Evolutionary conservation across 2,797 vertebrate genomes (phyloP).

Genomic region (Rhinogobio ventralis): DNA sequence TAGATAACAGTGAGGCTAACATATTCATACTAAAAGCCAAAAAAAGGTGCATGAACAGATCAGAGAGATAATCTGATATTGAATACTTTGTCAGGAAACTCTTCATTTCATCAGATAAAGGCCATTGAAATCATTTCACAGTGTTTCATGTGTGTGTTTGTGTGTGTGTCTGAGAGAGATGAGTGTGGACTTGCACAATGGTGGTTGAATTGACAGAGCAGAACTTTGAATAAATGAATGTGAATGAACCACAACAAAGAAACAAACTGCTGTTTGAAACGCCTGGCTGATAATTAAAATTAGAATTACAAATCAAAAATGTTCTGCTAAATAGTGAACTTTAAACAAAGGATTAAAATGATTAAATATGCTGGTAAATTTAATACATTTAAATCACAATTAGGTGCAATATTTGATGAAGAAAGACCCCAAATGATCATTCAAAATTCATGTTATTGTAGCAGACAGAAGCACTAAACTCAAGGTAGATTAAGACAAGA

Average conservation of each 20-base stretch:
- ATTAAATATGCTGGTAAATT: not conserved
- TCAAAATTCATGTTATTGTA: not conserved
- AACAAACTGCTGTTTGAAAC: not conserved
- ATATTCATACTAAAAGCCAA: too few relatives aligned
- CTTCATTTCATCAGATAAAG: slow-evolving; percentile 5
- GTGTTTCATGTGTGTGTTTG: not conserved
- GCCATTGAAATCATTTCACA: not conserved
- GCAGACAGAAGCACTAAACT: not conserved
- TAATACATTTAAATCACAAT: not conserved
- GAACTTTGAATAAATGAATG: slow-evolving; percentile 28
- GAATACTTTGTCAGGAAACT: not conserved
- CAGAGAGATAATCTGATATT: not conserved
- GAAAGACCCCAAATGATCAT: not conserved
- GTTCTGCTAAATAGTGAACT: too few relatives aligned
- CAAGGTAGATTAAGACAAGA: not conserved
- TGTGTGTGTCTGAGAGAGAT: not conserved
- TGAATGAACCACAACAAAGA: not conserved
- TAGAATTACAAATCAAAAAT: not conserved
- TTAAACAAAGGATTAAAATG: not conserved
- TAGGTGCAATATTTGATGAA: not conserved
- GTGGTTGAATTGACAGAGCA: not conserved
- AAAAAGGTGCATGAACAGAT: too few relatives aligned
- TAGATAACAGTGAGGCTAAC: too few relatives aligned
- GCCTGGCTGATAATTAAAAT: not conserved
- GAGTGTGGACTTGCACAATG: not conserved